phyloP scores from a whole-genome alignment of 1,140 invertebrate species.

The Lepidurus packardi region DNA sequence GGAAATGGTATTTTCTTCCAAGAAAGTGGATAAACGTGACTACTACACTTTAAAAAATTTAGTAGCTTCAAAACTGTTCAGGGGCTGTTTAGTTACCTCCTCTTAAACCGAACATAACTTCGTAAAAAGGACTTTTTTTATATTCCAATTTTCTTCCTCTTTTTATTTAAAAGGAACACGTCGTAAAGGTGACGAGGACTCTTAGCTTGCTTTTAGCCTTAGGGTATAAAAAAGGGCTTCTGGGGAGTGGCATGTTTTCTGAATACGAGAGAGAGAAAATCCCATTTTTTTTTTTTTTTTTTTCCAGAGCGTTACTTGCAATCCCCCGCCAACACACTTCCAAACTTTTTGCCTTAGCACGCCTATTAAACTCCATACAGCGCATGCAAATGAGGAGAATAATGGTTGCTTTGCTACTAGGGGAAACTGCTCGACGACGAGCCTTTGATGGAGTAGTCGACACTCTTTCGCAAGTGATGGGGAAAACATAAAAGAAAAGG shows the following conservation, averaged over 20 bases:
- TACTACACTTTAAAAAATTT: too few relatives aligned
- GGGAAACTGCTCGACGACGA: not conserved
- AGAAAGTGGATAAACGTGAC: too few relatives aligned
- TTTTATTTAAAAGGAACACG: not conserved
- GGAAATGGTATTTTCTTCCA: too few relatives aligned
- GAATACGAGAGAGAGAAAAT: not conserved
- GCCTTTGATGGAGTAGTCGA: constrained; percentile 1
- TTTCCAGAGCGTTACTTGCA: not conserved
- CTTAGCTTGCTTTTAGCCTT: constrained; percentile 11
- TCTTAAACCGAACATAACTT: too few relatives aligned
- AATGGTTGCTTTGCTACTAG: not conserved
- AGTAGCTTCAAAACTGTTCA: too few relatives aligned
- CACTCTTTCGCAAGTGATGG: constrained; percentile 1
- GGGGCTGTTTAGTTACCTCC: too few relatives aligned
- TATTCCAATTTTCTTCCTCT: too few relatives aligned
- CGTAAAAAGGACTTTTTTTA: too few relatives aligned
- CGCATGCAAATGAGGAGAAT: constrained; percentile 3
- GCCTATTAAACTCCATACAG: constrained; percentile 4
- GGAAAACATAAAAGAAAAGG: not conserved
- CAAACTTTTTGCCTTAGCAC: not conserved
- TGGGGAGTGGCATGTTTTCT: not conserved
- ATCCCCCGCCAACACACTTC: not conserved
- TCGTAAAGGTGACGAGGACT: constrained; percentile 7
- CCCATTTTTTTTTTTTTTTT: not conserved
- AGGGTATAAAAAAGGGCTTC: constrained; percentile 6